Percentiles rank a stretch among this genome's conserved stretches.
Evolutionary conservation across 2,797 vertebrate species (phyloP).

Genomic region (Premnoplex brunnescens): DNA sequence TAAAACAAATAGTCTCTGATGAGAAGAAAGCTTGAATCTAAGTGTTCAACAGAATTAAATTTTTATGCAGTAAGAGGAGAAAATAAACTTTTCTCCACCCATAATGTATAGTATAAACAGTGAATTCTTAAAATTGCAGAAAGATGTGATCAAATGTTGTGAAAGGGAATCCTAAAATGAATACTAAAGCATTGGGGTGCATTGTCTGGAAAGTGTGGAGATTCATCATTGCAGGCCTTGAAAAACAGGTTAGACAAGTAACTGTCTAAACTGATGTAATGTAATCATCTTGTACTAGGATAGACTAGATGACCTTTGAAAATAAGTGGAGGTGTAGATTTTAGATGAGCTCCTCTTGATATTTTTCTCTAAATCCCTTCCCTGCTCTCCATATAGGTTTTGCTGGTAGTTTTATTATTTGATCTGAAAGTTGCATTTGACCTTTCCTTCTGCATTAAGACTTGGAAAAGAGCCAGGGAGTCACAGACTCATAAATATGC

Average conservation of each 20-base stretch:
- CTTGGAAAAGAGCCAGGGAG: neutral
- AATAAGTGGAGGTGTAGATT: neutral
- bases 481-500: neutral
- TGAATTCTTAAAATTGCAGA: neutral
- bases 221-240: neutral
- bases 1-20: neutral
- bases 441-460: neutral
- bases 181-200: neutral
- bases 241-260: neutral
- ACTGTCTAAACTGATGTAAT: neutral
- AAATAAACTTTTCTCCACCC: neutral
- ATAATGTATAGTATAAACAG: neutral
- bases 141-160: neutral
- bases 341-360: neutral
- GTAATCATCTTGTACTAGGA: neutral
- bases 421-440: neutral
- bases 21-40: neutral
- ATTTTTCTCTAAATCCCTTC: neutral
- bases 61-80: neutral
- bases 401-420: neutral
- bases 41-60: neutral
- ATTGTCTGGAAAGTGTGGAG: neutral
- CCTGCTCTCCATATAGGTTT: neutral
- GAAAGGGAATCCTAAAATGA: neutral
- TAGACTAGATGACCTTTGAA: neutral